phyloP scores from a whole-genome alignment of 37 sponge, comb jelly and placozoan species.

The Aplysina aerophoba region DNA sequence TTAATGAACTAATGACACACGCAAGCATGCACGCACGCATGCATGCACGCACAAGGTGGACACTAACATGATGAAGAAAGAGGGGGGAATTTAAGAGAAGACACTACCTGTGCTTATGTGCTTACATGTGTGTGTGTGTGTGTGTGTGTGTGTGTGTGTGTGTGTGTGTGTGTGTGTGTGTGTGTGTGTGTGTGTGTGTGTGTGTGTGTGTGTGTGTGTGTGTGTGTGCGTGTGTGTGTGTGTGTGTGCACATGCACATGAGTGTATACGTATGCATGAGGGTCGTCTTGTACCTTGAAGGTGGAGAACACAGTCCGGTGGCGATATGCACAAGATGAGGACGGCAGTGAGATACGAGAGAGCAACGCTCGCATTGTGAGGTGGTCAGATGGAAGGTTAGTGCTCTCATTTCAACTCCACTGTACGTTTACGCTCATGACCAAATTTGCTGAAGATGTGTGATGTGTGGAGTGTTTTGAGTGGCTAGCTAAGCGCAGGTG shows the following conservation, averaged over 20 bases:
- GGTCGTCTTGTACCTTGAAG: conserved; percentile 50
- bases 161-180: conserved; percentile 19
- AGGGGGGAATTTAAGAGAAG: too few species aligned
- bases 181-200: conserved; percentile 64
- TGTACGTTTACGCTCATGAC: not conserved
- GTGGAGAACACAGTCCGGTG: conserved; percentile 97
- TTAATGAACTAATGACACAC: too few species aligned
- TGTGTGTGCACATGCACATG: not conserved
- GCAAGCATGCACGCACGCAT: too few species aligned
- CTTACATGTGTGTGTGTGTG: conserved; percentile 4
- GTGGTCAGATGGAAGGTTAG: conserved; percentile 90
- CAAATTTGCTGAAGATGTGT: too few species aligned
- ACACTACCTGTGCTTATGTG: conserved; percentile 42
- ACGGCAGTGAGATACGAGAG: conserved; percentile 75
- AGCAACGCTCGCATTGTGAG: conserved; percentile 92
- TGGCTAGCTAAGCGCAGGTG: not conserved
- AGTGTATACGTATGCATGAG: conserved; percentile 38
- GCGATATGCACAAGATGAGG: conserved; percentile 75
- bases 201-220: not conserved
- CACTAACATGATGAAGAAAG: too few species aligned
- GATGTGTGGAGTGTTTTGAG: too few species aligned
- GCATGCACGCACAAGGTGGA: too few species aligned
- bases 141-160: conserved; percentile 35
- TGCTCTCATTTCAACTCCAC: not conserved
- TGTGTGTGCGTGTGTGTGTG: not conserved